Evolutionary conservation across 2,888 invertebrate genomes (phyloP).

Genomic region (Drosophila imparisetae): DNA sequence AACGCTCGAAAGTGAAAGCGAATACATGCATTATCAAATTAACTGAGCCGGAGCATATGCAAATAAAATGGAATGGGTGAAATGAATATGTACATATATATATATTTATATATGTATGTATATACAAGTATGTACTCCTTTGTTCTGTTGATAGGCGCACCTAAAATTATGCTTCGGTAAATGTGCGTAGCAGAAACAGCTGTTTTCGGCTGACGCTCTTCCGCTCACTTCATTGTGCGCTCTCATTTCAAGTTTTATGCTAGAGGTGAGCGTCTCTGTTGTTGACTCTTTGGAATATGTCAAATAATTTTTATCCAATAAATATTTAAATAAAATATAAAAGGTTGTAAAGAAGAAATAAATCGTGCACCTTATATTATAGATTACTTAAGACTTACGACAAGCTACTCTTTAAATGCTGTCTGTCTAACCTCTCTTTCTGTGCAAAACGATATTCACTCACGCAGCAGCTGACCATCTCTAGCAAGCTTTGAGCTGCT

Average conservation of each 20-base stretch:
- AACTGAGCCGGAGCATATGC: slow-evolving; percentile 15
- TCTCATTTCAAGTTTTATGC: slow-evolving; percentile 55
- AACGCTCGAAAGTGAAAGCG: slow-evolving; percentile 41
- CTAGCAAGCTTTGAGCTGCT: slow-evolving; percentile 52
- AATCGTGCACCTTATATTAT: not conserved
- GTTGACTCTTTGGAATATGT: not conserved
- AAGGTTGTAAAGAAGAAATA: not conserved
- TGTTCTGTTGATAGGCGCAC: slow-evolving; percentile 9
- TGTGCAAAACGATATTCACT: slow-evolving; percentile 19
- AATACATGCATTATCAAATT: slow-evolving; percentile 35
- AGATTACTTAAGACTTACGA: not conserved
- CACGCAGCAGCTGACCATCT: slow-evolving; percentile 29
- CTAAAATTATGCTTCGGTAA: slow-evolving; percentile 46
- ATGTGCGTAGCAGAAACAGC: slow-evolving; percentile 15
- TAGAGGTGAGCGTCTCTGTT: slow-evolving; percentile 35
- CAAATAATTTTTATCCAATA: not conserved
- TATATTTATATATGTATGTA: not conserved
- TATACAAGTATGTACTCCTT: not conserved
- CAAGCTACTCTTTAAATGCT: not conserved
- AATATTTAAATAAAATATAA: not conserved
- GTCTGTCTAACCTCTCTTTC: not conserved
- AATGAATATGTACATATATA: not conserved
- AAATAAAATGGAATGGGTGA: slow-evolving; percentile 2
- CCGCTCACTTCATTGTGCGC: slow-evolving; percentile 6
- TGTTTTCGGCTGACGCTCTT: slow-evolving; percentile 21